phyloP scores from a whole-genome alignment of 2,797 vertebrate species.

The Lindbergichthys nudifrons region DNA sequence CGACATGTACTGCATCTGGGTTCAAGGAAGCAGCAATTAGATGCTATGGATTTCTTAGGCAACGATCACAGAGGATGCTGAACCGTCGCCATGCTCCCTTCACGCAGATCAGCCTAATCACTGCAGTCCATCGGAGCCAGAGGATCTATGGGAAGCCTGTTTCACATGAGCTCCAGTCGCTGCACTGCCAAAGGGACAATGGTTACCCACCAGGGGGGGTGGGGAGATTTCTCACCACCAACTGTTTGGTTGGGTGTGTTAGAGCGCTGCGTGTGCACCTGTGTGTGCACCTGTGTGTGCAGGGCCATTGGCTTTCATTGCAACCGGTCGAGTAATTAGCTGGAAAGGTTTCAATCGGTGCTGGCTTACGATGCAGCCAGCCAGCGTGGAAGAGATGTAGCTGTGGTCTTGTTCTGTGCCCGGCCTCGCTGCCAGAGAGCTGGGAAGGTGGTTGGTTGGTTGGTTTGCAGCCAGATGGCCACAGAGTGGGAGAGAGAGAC shows the following conservation, averaged over 20 bases:
- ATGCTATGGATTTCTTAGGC: conserved; percentile 49
- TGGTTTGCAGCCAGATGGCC: conserved; percentile 1
- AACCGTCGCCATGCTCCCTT: conserved; percentile 3
- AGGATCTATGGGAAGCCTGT: conserved; percentile 44
- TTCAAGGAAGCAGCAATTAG: conserved; percentile 61
- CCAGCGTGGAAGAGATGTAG: neutral
- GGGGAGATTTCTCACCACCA: neutral
- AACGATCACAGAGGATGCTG: conserved; percentile 21
- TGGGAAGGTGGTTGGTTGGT: neutral
- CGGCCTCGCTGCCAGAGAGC: conserved; percentile 8
- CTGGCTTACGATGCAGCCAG: conserved; percentile 13
- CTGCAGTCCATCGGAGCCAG: conserved; percentile 39
- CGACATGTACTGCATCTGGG: neutral
- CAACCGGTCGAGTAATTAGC: conserved; percentile 50
- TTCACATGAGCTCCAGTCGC: conserved; percentile 17
- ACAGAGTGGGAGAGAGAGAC: conserved; percentile 5
- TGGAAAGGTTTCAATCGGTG: conserved; percentile 52
- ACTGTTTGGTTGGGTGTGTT: neutral
- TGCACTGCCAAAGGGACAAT: conserved; percentile 33
- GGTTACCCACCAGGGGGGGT: conserved; percentile 19
- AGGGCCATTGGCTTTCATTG: neutral
- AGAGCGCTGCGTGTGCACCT: neutral
- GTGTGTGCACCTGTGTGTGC: neutral
- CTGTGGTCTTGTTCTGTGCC: conserved; percentile 13
- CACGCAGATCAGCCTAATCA: conserved; percentile 38